phyloP scores from a whole-genome alignment of 2,113 vertebrate genomes.

The Callipepla californica region DNA sequence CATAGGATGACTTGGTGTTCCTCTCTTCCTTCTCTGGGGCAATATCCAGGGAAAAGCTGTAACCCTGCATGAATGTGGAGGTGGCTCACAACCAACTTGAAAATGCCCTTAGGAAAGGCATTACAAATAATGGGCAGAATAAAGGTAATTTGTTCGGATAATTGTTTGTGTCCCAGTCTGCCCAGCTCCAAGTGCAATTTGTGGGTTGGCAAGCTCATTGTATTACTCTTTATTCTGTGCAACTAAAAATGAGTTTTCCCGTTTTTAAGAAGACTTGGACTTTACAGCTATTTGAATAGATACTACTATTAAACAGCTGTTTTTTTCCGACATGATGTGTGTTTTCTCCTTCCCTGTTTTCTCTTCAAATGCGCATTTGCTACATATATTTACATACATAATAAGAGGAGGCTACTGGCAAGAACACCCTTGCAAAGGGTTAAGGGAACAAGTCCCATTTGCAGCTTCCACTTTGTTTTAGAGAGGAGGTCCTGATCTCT shows the following conservation, averaged over 20 bases:
- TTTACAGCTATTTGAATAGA: not conserved
- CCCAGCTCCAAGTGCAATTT: not conserved
- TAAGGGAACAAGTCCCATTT: not conserved
- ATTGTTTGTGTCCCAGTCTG: not conserved
- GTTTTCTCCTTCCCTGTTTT: not conserved
- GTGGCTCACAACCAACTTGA: not conserved
- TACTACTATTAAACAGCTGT: not conserved
- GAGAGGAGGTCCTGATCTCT: not conserved
- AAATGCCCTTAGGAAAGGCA: not conserved
- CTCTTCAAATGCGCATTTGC: not conserved
- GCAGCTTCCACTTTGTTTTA: not conserved
- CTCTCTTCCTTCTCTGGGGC: not conserved
- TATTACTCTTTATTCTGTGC: not conserved
- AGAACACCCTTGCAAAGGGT: not conserved
- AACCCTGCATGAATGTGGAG: not conserved
- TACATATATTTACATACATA: not conserved
- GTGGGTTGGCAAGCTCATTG: not conserved
- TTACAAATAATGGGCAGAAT: not conserved
- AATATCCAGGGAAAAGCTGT: not conserved
- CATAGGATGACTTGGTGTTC: accelerated
- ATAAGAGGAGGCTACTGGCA: not conserved
- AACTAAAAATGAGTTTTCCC: not conserved
- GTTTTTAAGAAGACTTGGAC: not conserved
- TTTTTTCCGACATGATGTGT: not conserved
- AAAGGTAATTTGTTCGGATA: conserved; percentile 17